Base-by-base conservation (phyloP, 2,888 invertebrate genomes). In the Drosophila eohydei region DNA sequence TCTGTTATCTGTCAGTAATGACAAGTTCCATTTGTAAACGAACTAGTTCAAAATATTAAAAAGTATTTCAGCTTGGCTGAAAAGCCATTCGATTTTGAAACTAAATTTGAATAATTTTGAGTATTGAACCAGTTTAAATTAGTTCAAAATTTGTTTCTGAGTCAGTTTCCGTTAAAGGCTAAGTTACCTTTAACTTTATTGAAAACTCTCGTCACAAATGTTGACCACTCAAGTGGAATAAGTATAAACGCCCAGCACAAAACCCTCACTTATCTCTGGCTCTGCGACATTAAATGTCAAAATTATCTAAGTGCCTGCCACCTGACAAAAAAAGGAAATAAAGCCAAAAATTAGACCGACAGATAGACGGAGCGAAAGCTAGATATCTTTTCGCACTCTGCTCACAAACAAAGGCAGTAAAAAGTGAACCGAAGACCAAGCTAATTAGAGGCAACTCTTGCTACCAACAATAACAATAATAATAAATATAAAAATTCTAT, bases 321-420 rank as follows among this genome's bases (percentile, higher is more conserved):
- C 36, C 57, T 57, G 51, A 41, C 58, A 54, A 32, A 56, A 14
- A 16, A 38, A 26, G 26, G 2, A n/a, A n/a, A 54, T 40, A 40
- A 48, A 32, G 40, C 30, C n/a, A 30, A 30, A 48, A 48, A 1
- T 28, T 14, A 32, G 9, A 2, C 9, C 43, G 44, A 38, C 9
- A 36, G 55, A 50, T 38, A 32, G 48, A 36, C 34, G 5, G 32
- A 34, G 4, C 11, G 44, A 40, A 34, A 44, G 48, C 4, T 52
- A 57, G 55, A 61, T 64, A 71, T 67, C 50, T 55, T 50, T 75
- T 75, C 52, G 48, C 71, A 74, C 70, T 55, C 16, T 34, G 30
- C n/a, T 34, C 55, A 44, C 54, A 62, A 51, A 62, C 21, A 40
- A 54, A 28, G 40, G 40, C 54, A 3, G 30, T 56, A 56, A 43